Conservation (phyloP, 2,113 vertebrate species). For the Passer montanus region DNA sequence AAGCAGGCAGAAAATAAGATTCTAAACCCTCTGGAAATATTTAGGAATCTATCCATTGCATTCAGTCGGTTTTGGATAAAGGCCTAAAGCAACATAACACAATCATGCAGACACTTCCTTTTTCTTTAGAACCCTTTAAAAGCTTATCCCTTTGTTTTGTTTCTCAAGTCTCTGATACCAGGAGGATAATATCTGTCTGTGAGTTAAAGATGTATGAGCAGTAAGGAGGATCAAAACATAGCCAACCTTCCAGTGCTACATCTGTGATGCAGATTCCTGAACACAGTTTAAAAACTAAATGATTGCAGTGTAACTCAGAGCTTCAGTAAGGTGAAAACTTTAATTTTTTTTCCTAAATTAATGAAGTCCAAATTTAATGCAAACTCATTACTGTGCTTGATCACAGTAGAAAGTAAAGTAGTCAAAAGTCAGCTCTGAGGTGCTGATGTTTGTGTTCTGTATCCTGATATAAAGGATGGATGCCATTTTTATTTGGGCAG, state of each 20-base stretch:
- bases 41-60: neutral
- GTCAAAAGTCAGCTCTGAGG: neutral
- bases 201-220: neutral
- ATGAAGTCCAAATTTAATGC: neutral
- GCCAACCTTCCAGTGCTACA: neutral
- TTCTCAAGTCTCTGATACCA: neutral
- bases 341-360: neutral
- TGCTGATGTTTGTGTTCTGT: neutral
- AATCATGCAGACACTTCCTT: neutral
- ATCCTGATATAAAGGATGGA: neutral
- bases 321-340: neutral
- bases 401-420: neutral
- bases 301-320: neutral
- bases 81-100: neutral
- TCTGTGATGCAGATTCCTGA: neutral
- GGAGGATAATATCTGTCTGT: neutral
- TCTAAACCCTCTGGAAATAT: neutral
- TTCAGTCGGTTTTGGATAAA: neutral
- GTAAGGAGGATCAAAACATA: neutral
- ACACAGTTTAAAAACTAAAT: neutral
- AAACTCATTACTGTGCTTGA: neutral
- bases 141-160: neutral
- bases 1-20: neutral
- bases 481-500: neutral
- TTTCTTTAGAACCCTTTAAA: constrained; percentile 2